Evolutionary conservation across 2,888 invertebrate genomes (phyloP).

Genomic region (Trimorus sp.): DNA sequence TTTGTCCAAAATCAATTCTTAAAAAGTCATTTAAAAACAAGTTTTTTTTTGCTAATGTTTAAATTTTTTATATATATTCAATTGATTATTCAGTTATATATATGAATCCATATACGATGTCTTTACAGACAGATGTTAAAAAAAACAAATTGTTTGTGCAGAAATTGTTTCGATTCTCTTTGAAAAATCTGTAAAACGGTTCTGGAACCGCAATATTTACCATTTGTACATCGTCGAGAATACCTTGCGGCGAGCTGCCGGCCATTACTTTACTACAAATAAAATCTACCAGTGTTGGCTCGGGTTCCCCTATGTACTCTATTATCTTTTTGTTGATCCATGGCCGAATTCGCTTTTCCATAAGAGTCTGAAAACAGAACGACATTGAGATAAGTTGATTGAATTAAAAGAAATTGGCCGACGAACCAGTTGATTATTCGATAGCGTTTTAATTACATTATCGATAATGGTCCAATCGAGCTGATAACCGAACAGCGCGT

Average conservation of each 20-base stretch:
- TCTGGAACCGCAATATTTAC: conserved; percentile 83
- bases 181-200: too few species aligned
- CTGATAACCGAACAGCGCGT: conserved; percentile 96
- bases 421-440: conserved; percentile 2
- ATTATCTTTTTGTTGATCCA: conserved; percentile 99
- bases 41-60: too few species aligned
- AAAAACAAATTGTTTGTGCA: too few species aligned
- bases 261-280: conserved; percentile 99
- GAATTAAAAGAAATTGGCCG: not conserved
- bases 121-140: too few species aligned
- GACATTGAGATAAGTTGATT: too few species aligned
- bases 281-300: conserved; percentile 99
- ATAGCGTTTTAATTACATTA: conserved; percentile 82
- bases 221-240: conserved; percentile 99
- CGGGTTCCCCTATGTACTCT: conserved; percentile 99
- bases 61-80: too few species aligned
- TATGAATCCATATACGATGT: too few species aligned
- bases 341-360: conserved; percentile 98
- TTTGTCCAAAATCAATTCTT: too few species aligned
- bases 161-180: too few species aligned
- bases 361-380: conserved; percentile 85
- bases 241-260: conserved; percentile 95
- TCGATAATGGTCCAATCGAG: conserved; percentile 95
- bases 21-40: too few species aligned
- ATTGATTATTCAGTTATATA: too few species aligned